Conservation (phyloP, 2,888 invertebrate species). For the Drosophila testacea region DNA sequence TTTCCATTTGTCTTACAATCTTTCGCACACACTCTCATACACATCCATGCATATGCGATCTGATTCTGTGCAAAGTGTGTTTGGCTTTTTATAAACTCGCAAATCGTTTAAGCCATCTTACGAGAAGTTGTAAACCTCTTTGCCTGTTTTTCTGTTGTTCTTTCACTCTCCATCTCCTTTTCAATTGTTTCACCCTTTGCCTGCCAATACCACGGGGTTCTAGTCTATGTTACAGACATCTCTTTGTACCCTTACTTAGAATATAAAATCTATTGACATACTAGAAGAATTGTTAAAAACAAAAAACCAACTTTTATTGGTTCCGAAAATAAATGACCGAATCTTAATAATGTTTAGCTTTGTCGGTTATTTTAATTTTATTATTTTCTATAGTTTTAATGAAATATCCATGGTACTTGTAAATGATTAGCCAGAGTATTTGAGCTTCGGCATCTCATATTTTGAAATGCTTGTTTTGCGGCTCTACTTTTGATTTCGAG, state of each 20-base stretch:
- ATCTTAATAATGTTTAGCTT: background rate
- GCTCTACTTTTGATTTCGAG: slow-evolving; percentile 46
- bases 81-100: slow-evolving; percentile 78
- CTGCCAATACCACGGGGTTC: slow-evolving; percentile 12
- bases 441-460: background rate
- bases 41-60: slow-evolving; percentile 14
- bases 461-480: background rate
- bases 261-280: background rate
- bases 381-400: background rate
- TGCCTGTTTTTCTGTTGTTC: slow-evolving; percentile 40
- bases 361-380: background rate
- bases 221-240: background rate
- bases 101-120: slow-evolving; percentile 79
- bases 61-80: slow-evolving; percentile 67
- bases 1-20: slow-evolving; percentile 74
- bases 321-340: too few species aligned
- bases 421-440: slow-evolving; percentile 24
- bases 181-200: slow-evolving; percentile 46
- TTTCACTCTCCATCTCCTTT: slow-evolving; percentile 34
- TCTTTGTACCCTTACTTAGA: slow-evolving; percentile 9
- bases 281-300: too few species aligned
- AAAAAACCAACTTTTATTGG: too few species aligned
- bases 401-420: background rate
- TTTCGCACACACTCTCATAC: slow-evolving; percentile 26
- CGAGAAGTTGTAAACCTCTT: slow-evolving; percentile 79